Evolutionary conservation across 2,888 invertebrate genomes (phyloP).

Genomic region (Phanerotoma sp.): DNA sequence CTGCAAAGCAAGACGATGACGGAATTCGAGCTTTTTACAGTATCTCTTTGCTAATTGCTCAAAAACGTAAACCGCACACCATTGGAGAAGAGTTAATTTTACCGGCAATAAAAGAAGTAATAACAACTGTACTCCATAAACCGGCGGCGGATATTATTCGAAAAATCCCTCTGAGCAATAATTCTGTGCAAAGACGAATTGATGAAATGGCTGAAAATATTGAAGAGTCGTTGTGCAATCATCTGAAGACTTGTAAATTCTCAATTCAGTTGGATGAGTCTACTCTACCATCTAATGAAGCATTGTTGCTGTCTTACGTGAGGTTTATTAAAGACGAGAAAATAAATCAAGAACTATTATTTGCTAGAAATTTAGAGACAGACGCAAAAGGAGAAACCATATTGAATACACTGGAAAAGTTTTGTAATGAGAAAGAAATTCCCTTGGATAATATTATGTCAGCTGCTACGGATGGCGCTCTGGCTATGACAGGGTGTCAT

Average conservation of each 20-base stretch:
- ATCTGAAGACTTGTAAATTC: conserved; percentile 44
- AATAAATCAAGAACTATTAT: conserved; percentile 21
- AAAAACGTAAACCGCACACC: too few relatives aligned
- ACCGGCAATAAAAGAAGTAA: too few relatives aligned
- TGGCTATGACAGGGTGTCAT: too few relatives aligned
- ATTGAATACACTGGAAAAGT: conserved; percentile 17
- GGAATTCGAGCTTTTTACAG: too few relatives aligned
- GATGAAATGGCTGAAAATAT: conserved; percentile 47
- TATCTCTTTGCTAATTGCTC: too few relatives aligned
- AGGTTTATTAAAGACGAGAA: conserved; percentile 37
- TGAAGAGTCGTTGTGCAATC: conserved; percentile 45
- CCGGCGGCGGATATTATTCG: conserved; percentile 41
- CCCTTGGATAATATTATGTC: conserved; percentile 18
- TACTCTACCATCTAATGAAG: conserved; percentile 46
- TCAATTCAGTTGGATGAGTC: conserved; percentile 52
- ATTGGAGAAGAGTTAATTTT: too few relatives aligned
- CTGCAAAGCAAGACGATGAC: too few relatives aligned
- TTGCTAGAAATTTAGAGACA: conserved; percentile 17
- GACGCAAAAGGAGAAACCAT: conserved; percentile 19
- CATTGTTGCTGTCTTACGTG: conserved; percentile 47
- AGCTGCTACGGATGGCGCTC: conserved; percentile 8
- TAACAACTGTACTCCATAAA: too few relatives aligned
- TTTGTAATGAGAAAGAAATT: conserved; percentile 17
- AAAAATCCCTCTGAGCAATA: conserved; percentile 47
- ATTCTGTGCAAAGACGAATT: conserved; percentile 44